Percentiles rank a stretch among this genome's conserved stretches.
Conservation (phyloP, 2,797 vertebrate species). For the Gymnopithys bicolor region DNA sequence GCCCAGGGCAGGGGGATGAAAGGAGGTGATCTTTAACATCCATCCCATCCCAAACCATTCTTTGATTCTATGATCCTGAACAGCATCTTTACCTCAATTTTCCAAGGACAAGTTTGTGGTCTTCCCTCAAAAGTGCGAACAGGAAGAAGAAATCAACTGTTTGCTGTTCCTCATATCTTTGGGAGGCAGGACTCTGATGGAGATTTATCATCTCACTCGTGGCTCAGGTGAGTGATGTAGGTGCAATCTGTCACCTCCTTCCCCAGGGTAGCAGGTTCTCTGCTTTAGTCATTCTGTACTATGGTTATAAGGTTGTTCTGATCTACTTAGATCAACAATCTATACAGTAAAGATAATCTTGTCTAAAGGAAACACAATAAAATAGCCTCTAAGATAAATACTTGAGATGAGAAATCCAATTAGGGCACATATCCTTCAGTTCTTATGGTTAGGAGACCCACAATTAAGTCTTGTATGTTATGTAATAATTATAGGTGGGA, state of each 20-base stretch:
- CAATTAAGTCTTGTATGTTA: background rate
- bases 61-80: background rate
- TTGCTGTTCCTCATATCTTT: background rate
- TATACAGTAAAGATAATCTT: background rate
- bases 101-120: background rate
- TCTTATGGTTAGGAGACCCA: background rate
- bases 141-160: background rate
- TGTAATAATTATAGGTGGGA: background rate
- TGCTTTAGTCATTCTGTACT: background rate
- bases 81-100: background rate
- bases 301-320: background rate
- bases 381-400: background rate
- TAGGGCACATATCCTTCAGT: background rate
- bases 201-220: background rate
- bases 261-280: background rate
- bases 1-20: background rate
- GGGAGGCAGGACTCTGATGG: background rate
- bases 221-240: background rate
- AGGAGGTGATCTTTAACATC: background rate
- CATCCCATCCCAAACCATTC: background rate
- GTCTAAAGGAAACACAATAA: background rate
- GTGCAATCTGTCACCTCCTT: background rate
- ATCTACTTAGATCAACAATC: background rate
- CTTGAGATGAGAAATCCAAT: background rate
- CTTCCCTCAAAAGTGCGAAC: background rate